Percentiles rank a stretch among this genome's conserved stretches.
phyloP scores from a whole-genome alignment of 2,888 invertebrate genomes.

The Prosopocoilus inquinatus region DNA sequence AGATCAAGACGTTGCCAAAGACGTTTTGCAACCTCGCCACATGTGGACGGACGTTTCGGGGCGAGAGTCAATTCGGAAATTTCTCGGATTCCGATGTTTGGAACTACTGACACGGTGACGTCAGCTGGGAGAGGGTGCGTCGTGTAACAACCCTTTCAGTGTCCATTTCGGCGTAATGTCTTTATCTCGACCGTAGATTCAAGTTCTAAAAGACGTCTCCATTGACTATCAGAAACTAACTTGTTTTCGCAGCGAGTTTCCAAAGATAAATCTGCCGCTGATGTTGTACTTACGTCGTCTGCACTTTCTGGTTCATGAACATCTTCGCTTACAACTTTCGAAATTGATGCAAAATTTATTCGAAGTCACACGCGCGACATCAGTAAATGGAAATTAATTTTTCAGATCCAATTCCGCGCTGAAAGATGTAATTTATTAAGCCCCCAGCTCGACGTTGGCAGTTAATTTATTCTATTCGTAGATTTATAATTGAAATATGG shows the following conservation, averaged over 20 bases:
- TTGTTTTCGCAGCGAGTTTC: background rate
- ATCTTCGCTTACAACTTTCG: background rate
- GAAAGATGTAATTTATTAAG: constrained; percentile 4
- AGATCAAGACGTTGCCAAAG: too few species aligned
- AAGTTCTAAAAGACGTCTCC: constrained; percentile 1
- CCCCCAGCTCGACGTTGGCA: background rate
- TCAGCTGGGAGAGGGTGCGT: background rate
- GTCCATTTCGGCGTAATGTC: constrained; percentile 10
- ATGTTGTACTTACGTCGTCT: too few species aligned
- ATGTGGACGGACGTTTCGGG: background rate
- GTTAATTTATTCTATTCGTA: constrained; percentile 8
- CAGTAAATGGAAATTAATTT: constrained; percentile 1
- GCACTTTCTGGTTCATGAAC: background rate
- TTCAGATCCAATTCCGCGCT: background rate
- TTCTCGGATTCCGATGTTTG: background rate
- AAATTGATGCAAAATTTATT: too few species aligned
- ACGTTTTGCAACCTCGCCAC: too few species aligned
- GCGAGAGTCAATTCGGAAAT: background rate
- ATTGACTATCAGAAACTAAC: background rate
- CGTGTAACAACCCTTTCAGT: constrained; percentile 10
- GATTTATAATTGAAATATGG: constrained; percentile 11
- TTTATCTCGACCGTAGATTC: constrained; percentile 1
- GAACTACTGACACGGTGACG: background rate
- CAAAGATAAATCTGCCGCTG: too few species aligned
- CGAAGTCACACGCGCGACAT: too few species aligned